Evolutionary conservation across 2,113 vertebrate genomes (phyloP), one percentile per base, ranked within the genome.

Genomic region (Casuarius casuarius): DNA sequence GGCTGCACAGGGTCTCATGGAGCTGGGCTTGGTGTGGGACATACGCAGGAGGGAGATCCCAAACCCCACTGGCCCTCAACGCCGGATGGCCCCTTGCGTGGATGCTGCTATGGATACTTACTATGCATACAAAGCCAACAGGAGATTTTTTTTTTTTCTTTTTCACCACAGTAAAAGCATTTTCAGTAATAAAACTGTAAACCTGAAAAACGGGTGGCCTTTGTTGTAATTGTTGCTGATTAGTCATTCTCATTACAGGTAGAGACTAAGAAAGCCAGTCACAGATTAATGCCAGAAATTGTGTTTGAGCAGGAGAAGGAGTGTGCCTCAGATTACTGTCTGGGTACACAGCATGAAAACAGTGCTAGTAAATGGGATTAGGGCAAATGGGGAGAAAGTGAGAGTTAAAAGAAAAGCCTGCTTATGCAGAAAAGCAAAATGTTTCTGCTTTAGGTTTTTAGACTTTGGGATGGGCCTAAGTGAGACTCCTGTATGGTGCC

Each of bases 21-120:
- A 70, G 87, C 71, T 31, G 88, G 54, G 72, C 75, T 90, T 44
- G 3, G 33, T 1, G 0, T 2, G 12, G 84, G 21, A 28, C 2
- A 7, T 62, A 35, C 0, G 0, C 67, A 5, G 38, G 22, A 84
- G 29, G 1, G 38, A 71, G 52, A 9, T 21, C 12, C 1, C 52
- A 17, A 5, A 0, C 62, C 51, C 46, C 29, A 77, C 70, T 72
- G 73, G 33, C 12, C 35, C 63, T 22, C 26, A 38, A 29, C 10
- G 8, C 72, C 1, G 2, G 66, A 82, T 68, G 20, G 46, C 75
- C 28, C 54, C 1, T 8, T 4, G 25, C 3, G 0, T 44, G 48
- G 44, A 48, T 3, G 2, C 48, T 4, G 0, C 12, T 23, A 9
- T 7, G 15, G 35, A 1, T 29, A 18, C 65, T 76, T 61, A 5